These are phyloP conservation scores for Alcedo quadribrachys DNA, from an alignment of 2,797 vertebrate genomes.

Conservation along the genomic window DNA sequence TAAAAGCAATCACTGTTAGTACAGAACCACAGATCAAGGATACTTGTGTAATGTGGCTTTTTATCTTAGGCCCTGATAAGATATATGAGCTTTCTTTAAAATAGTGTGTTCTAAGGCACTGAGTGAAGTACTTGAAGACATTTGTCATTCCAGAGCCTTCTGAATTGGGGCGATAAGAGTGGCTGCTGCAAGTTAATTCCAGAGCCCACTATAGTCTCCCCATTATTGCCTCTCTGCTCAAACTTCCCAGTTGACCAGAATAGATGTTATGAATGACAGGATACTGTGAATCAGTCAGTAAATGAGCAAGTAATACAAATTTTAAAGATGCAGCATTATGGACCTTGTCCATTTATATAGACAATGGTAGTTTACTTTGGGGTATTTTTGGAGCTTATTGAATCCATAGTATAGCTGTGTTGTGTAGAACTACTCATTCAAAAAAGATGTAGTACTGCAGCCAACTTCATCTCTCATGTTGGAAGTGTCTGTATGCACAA, in stretches of 20 bases:
- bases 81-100: not conserved
- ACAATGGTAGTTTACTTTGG: conserved; percentile 10
- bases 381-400: conserved; percentile 41
- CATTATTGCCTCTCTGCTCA: not conserved
- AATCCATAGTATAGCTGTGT: not conserved
- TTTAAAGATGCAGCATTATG: not conserved
- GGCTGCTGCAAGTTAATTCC: not conserved
- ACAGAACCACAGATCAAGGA: not conserved
- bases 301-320: conserved; percentile 24
- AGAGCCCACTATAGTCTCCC: not conserved
- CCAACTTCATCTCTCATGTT: not conserved
- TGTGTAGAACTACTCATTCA: not conserved
- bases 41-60: not conserved
- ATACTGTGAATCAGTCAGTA: conserved; percentile 13
- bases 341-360: not conserved
- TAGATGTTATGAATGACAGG: conserved; percentile 16
- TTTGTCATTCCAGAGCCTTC: not conserved
- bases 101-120: not conserved
- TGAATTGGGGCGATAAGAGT: not conserved
- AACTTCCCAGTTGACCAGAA: conserved; percentile 8
- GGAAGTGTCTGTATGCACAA: not conserved
- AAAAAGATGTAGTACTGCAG: not conserved
- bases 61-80: not conserved
- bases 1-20: not conserved
- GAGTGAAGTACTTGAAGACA: not conserved